Percentiles rank a stretch among this genome's conserved stretches.
Conservation (phyloP, 64 coral and sea anemone genomes). For the Pachyseris speciosa region DNA sequence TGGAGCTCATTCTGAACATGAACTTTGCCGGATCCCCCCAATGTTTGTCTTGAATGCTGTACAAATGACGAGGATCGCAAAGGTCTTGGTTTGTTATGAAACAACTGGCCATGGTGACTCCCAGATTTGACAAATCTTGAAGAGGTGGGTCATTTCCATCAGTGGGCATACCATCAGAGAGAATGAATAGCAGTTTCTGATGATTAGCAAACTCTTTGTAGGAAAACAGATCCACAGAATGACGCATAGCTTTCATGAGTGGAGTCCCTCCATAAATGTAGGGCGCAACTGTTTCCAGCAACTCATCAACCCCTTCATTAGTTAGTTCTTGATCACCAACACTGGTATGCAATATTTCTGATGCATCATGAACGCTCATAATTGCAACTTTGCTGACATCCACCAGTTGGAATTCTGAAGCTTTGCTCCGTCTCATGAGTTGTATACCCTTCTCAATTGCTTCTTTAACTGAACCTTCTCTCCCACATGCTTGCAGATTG, state of each 20-base stretch:
- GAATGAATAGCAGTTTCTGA: slow-evolving; percentile 38
- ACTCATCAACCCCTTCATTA: background rate
- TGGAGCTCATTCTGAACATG: slow-evolving; percentile 54
- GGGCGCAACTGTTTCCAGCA: background rate
- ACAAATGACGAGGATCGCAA: slow-evolving; percentile 10
- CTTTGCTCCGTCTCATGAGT: too few relatives aligned
- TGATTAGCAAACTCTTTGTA: background rate
- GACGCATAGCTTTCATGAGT: background rate
- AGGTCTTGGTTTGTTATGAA: background rate
- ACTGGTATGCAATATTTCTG: slow-evolving; percentile 26
- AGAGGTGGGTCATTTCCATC: background rate
- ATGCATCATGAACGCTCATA: slow-evolving; percentile 34
- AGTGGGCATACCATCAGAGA: slow-evolving; percentile 44
- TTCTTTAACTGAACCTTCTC: background rate
- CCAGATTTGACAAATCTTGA: background rate
- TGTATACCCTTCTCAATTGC: background rate
- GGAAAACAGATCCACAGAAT: slow-evolving; percentile 1
- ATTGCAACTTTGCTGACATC: background rate
- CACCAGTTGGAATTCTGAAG: background rate
- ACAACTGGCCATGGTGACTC: slow-evolving; percentile 23
- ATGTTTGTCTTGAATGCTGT: background rate
- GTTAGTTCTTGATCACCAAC: slow-evolving; percentile 36
- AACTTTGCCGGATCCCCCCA: slow-evolving; percentile 27
- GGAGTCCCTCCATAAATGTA: slow-evolving; percentile 43
- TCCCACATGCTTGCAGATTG: background rate